Base-by-base conservation (phyloP, 1,140 invertebrate species). In the Temnothorax nylanderi region DNA sequence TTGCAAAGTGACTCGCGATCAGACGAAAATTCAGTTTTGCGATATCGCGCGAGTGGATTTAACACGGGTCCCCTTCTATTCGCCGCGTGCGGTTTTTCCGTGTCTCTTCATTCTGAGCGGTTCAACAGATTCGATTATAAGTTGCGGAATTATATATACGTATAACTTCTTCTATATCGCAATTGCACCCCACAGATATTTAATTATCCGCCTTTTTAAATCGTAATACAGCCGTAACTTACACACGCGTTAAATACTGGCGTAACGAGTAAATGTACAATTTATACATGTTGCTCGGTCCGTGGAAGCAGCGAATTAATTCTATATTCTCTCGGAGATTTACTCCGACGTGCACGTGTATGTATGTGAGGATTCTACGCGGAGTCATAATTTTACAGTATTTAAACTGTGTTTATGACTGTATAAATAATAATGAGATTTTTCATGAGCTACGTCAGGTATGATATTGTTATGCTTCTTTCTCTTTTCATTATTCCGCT, bases 381-480 rank as follows among this genome's bases (percentile, higher is more conserved):
- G 80, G 69, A 75, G 56, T 26, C 32, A 51, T 74, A 75, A 60
- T 26, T 37, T 34, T 84, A 10, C 80, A 75, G 26, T 84, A 84
- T 84, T 84, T 84, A 84, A 44, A 75, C 41, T n/a, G 54, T 84
- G 56, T 84, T 84, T 75, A 75, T 44, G 54, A 84, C 71, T 56
- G 69, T 71, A 84, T 84, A 84, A 84, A 74, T 84, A 84, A 84
- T 84, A 84, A 84, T 84, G 72, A 84, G 69, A 84, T 84, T 84
- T 84, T 84, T 75, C 32, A 11, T 56, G 37, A 58, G 41, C 41
- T 58, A 47, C 54, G 41, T 71, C 51, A 71, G 34, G 65, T 75
- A 74, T 26, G 8, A 74, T 21, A 62, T 82, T 58, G 71, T 81
- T 72, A 82, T 21, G 49, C 18, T 82, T 26, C 44, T 21, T 16